Conservation (phyloP, 1,140 invertebrate genomes). For the Stratiolaelaps scimitus region DNA sequence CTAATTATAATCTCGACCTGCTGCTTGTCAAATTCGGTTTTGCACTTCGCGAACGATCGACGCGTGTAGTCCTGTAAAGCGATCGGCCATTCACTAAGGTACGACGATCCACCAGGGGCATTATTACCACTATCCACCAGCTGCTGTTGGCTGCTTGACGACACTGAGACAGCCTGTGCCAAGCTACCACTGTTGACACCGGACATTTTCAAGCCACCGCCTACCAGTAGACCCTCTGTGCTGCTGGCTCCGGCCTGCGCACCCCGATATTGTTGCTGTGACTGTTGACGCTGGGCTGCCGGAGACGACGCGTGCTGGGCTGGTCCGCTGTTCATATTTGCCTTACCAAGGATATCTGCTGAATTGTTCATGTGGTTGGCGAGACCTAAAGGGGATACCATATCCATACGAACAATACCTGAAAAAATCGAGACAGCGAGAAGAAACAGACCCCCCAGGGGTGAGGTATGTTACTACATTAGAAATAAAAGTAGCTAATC, state of each 20-base stretch:
- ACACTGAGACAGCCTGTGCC: not conserved
- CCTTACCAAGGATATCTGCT: no score
- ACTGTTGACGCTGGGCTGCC: no score
- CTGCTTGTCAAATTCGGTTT: slow-evolving; percentile 72
- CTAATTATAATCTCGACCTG: slow-evolving; percentile 84
- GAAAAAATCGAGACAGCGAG: no score
- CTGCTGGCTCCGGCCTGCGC: not conserved
- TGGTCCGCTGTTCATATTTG: no score
- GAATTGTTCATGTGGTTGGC: no score
- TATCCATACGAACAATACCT: no score
- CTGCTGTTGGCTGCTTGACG: not conserved
- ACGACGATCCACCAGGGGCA: no score
- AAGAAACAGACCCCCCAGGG: no score
- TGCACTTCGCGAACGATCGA: slow-evolving; percentile 76
- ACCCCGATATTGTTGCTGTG: not conserved
- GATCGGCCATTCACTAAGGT: slow-evolving; percentile 31
- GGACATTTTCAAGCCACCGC: not conserved
- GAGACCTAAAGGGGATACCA: no score
- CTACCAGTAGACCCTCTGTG: not conserved
- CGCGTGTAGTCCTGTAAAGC: slow-evolving; percentile 57
- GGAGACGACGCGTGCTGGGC: no score
- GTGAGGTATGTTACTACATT: no score
- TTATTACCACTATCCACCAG: not conserved
- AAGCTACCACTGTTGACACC: not conserved
- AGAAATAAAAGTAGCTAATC: no score